These are phyloP conservation scores for Laterallus jamaicensis DNA, from an alignment of 2,113 vertebrate species.

Conservation along the genomic window DNA sequence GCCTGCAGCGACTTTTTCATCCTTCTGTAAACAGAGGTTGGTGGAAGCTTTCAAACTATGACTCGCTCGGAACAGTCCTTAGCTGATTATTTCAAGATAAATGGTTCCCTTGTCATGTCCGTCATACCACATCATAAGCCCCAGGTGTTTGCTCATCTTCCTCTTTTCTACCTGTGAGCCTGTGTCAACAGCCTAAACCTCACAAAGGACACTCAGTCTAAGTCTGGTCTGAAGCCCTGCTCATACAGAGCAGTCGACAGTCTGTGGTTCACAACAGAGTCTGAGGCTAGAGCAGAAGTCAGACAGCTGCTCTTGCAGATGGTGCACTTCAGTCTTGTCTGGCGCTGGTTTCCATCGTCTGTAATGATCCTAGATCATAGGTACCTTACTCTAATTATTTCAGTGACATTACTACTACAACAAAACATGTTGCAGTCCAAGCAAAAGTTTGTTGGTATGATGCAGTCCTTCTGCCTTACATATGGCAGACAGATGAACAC, in stretches of 20 bases:
- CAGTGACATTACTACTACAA: background rate
- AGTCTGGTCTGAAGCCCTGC: background rate
- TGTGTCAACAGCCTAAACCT: background rate
- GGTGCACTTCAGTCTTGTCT: background rate
- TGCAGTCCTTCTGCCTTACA: background rate
- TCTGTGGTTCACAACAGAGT: background rate
- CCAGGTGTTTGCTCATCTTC: background rate
- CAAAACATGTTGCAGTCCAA: background rate
- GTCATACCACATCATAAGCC: background rate
- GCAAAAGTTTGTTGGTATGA: background rate
- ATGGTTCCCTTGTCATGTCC: background rate
- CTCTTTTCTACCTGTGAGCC: background rate
- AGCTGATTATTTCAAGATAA: background rate
- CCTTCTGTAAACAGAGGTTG: background rate
- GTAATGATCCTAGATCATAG: background rate
- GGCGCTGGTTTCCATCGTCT: background rate
- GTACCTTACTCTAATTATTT: background rate
- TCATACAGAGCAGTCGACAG: background rate
- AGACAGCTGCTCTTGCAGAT: background rate
- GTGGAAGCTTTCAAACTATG: background rate
- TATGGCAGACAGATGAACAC: background rate
- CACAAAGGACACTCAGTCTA: background rate
- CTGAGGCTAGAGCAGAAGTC: background rate
- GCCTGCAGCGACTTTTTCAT: background rate
- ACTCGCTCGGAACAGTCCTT: background rate